A percentile compares a stretch with the other conserved stretches of the same genome.
phyloP scores from a whole-genome alignment of 2,797 vertebrate genomes.

The Remorina albescens region DNA sequence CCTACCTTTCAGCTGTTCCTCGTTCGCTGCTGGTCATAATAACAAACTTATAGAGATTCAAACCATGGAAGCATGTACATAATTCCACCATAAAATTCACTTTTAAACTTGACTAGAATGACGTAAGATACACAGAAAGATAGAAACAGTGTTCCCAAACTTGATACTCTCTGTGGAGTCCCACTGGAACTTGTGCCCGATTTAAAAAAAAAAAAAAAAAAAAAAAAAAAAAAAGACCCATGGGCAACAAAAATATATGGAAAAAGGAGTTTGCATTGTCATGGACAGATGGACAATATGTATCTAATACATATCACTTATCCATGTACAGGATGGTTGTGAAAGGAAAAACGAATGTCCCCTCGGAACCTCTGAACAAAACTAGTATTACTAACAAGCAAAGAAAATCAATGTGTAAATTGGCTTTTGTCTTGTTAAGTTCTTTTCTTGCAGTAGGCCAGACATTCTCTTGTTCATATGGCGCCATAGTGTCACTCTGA shows the following conservation, averaged over 20 bases:
- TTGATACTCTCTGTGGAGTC: slow-evolving; percentile 30
- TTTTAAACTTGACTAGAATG: slow-evolving; percentile 23
- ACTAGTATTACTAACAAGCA: slow-evolving; percentile 5
- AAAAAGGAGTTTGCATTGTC: background rate
- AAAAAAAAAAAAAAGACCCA: slow-evolving; percentile 30
- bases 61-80: background rate
- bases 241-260: background rate
- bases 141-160: slow-evolving; percentile 19
- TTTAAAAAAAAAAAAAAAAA: too few species aligned
- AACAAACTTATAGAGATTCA: slow-evolving; percentile 15
- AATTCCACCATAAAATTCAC: slow-evolving; percentile 3
- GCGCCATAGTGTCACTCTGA: slow-evolving; percentile 61
- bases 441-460: slow-evolving; percentile 13
- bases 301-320: too few species aligned
- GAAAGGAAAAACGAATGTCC: background rate
- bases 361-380: background rate
- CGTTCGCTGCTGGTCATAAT: slow-evolving; percentile 19
- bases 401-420: slow-evolving; percentile 29
- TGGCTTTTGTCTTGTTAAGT: background rate
- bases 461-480: slow-evolving; percentile 27
- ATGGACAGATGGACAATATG: slow-evolving; percentile 22
- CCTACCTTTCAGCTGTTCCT: slow-evolving; percentile 2
- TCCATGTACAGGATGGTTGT: background rate
- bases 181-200: slow-evolving; percentile 31
- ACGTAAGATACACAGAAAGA: too few species aligned